Percentiles rank a stretch among this genome's conserved stretches.
Evolutionary conservation across 2,797 vertebrate genomes (phyloP).

Genomic region (Pipistrellus nathusii): DNA sequence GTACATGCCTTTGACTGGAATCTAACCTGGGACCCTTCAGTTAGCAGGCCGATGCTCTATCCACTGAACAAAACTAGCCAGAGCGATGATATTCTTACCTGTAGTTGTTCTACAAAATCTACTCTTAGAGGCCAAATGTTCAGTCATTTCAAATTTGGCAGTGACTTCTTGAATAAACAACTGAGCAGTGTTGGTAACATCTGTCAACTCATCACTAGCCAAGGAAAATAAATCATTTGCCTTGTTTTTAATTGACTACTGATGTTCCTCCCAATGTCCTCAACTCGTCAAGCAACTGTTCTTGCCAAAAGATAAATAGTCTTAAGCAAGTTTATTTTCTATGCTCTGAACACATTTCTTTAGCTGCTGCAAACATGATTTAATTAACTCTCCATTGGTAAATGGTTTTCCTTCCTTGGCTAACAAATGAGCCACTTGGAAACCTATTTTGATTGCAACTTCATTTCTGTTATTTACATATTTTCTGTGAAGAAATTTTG

Average conservation of each 20-base stretch:
- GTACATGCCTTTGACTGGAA: too few species aligned
- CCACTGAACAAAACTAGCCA: too few species aligned
- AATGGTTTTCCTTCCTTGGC: neutral
- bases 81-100: neutral
- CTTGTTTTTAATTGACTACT: constrained; percentile 19
- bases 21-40: too few species aligned
- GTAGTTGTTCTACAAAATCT: neutral
- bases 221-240: neutral
- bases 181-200: neutral
- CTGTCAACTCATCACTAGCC: neutral
- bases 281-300: neutral
- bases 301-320: neutral
- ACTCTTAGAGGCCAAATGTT: neutral
- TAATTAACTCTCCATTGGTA: neutral
- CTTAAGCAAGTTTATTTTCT: neutral
- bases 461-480: neutral
- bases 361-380: neutral
- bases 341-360: neutral
- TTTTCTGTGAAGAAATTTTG: neutral
- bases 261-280: neutral
- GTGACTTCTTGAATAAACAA: neutral
- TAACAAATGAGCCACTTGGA: neutral
- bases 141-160: neutral
- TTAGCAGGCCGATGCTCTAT: too few species aligned
- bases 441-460: neutral